These are phyloP conservation scores for Habrosyne pyritoides DNA, from an alignment of 2,888 invertebrate species.

Conservation along the genomic window DNA sequence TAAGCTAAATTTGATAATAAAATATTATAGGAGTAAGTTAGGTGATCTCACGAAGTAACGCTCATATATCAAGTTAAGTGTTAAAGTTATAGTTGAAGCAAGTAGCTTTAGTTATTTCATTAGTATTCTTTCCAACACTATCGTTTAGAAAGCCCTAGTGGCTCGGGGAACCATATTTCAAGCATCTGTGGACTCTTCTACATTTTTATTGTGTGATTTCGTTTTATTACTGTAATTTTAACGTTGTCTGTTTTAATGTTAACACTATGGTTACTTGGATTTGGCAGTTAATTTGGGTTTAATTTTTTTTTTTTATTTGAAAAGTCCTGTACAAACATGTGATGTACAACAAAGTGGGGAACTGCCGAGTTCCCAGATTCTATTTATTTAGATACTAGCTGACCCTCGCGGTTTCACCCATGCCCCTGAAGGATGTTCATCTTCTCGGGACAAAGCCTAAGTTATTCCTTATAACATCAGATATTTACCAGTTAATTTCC, in stretches of 20 bases:
- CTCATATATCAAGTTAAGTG: constrained; percentile 54
- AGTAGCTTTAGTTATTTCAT: constrained; percentile 5
- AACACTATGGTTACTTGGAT: too few species aligned
- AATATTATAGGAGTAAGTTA: constrained; percentile 21
- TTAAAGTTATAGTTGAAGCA: constrained; percentile 42
- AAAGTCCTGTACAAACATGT: too few species aligned
- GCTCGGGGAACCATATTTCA: background rate
- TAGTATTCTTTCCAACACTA: constrained; percentile 3
- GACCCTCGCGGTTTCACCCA: too few species aligned
- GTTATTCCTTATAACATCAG: too few species aligned
- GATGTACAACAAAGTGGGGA: too few species aligned
- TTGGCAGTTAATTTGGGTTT: too few species aligned
- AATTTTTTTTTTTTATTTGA: too few species aligned
- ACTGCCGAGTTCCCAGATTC: too few species aligned
- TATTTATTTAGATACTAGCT: too few species aligned
- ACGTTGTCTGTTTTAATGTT: background rate
- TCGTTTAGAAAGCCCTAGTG: background rate
- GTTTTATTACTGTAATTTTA: background rate
- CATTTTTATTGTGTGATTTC: background rate
- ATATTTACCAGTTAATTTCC: too few species aligned
- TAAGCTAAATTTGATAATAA: background rate
- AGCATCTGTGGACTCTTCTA: background rate
- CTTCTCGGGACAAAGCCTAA: too few species aligned
- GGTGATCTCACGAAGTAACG: constrained; percentile 33
- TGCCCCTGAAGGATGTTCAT: too few species aligned